Evolutionary conservation across 2,888 invertebrate genomes (phyloP), one percentile per base, ranked within the genome.

Genomic region (Morpho helenor): DNA sequence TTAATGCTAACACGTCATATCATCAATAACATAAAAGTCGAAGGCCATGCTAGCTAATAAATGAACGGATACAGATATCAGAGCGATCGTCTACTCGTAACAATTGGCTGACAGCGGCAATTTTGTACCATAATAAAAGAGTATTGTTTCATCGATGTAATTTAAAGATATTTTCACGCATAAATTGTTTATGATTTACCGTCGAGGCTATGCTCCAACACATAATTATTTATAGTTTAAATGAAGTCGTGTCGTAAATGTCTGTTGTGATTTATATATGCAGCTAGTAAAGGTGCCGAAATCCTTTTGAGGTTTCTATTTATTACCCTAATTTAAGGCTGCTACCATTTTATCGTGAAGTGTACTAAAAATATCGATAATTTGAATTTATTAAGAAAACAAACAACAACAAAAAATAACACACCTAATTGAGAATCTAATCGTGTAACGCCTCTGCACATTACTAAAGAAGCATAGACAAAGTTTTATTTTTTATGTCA

Each of bases 201-300:
- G 71, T 73, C 71, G 53, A 66, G 60, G 65, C 63, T 60, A 67
- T 67, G 71, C 70, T 71, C 75, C 73, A 68, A 72, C 74, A 77
- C 70, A 73, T 78, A 77, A 80, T 82, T 83, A 81, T 82, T 83
- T 82, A 83, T 83, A 77, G 80, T 78, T 78, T 75, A 80, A 83
- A 82, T 82, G 77, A 80, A 82, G 78, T 69, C 72, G 76, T 79
- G 75, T 77, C 79, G 77, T 84, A 80, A 84, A 84, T 54, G 77
- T 77, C 76, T 57, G 57, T 63, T 61, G 63, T 79, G 81, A 80
- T 84, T 80, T 79, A 84, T 79, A 72, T 75, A 72, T 71, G 73
- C 69, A 73, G 70, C 68, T 69, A 60, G 57, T 58, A 42, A 58
- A 56, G 46, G 55, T 44, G 49, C 56, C 57, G 42, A 57, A 62